Evolutionary conservation across 2,113 vertebrate genomes (phyloP), one percentile per base, ranked within the genome.

Genomic region (Thomomys bottae): DNA sequence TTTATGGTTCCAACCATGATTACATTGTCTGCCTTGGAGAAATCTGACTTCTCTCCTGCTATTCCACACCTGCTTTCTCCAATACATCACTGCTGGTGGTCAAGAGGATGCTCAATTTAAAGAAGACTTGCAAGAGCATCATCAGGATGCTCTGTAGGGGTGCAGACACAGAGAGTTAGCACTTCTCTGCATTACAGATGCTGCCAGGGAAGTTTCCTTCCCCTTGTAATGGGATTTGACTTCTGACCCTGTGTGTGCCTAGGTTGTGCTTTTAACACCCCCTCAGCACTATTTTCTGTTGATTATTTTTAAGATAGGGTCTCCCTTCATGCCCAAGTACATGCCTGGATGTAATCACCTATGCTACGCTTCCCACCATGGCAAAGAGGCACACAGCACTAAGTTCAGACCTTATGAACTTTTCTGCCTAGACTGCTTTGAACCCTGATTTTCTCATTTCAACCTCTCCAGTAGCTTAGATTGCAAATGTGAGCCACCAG

Each of bases 71-170:
- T 34, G 40, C 28, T 42, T 23, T 8, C 20, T 3, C 0, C 5
- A 0, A 0, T 24, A 23, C 4, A 1, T 28, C 38, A 49, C 61
- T 23, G 5, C 14, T 40, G 34, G 2, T 26, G 11, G 57, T 68
- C 49, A 75, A 18, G 38, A 28, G 20, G 85, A 30, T 23, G 20
- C 9, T 28, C 38, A 10, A 1, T 3, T 30, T 45, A 9, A 34
- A 40, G 45, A 82, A 59, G 67, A 38, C 8, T 78, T 17, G 3
- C 32, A 1, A 0, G 8, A 36, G 30, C 49, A 76, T 87, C 40
- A 77, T 89, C 57, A 11, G 5, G 3, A 3, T 18, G n/a, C 8
- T 9, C 34, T 12, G 0, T 38, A 10, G 23, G 57, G 61, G 11
- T 15, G 18, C 49, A 54, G 34, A 54, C 30, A 63, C 18, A 76